Percentiles rank a stretch among this genome's conserved stretches.
Evolutionary conservation across 2,888 invertebrate genomes (phyloP).

Genomic region (Hirudinaria manillensis): DNA sequence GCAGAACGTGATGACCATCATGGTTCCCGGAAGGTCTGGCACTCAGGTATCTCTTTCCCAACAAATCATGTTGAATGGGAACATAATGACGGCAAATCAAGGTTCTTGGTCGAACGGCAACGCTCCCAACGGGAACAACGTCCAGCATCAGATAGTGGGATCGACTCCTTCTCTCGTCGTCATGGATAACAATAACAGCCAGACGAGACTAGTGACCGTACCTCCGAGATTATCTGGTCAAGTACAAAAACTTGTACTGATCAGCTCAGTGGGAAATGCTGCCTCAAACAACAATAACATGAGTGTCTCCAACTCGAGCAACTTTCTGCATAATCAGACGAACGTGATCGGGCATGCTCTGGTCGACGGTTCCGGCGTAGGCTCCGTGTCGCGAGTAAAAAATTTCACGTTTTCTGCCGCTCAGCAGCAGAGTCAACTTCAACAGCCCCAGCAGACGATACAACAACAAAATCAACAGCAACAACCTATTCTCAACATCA

Average conservation of each 20-base stretch:
- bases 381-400: background rate
- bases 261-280: background rate
- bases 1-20: conserved; percentile 18
- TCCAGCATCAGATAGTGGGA: background rate
- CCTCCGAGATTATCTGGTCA: conserved; percentile 1
- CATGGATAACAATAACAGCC: conserved; percentile 16
- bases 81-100: conserved; percentile 1
- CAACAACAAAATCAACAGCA: conserved; percentile 12
- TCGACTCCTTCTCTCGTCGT: background rate
- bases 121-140: background rate
- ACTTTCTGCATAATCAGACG: conserved; percentile 2
- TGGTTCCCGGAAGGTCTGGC: conserved; percentile 13
- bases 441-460: background rate
- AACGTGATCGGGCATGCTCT: background rate
- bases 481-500: conserved; percentile 6
- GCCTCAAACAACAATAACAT: conserved; percentile 14
- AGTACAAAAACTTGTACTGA: conserved; percentile 5
- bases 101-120: background rate
- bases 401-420: background rate
- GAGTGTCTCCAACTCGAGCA: conserved; percentile 13
- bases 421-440: background rate
- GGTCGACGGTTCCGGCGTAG: background rate
- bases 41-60: background rate
- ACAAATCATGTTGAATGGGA: conserved; percentile 23
- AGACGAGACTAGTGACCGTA: conserved; percentile 1